These are phyloP conservation scores for Resseliella maxima DNA, from an alignment of 2,888 invertebrate species.

Conservation along the genomic window DNA sequence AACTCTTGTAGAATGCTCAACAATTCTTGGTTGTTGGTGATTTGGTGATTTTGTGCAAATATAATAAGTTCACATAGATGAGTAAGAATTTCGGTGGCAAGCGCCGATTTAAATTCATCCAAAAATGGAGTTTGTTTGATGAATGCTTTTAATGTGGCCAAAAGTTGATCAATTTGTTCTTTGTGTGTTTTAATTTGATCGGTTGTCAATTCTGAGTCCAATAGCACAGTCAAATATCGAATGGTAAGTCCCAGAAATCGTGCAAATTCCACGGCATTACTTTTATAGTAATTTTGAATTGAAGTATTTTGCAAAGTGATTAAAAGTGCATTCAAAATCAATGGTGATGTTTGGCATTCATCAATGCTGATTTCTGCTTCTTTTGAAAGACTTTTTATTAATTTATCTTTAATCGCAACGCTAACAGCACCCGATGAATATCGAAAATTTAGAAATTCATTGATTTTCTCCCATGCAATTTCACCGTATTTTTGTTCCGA, in stretches of 20 bases:
- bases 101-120: conserved; percentile 13
- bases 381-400: conserved; percentile 2
- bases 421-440: conserved; percentile 60
- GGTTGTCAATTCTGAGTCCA: neutral
- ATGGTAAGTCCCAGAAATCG: conserved; percentile 35
- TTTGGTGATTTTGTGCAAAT: neutral
- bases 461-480: conserved; percentile 59
- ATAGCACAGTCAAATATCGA: neutral
- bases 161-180: neutral
- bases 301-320: conserved; percentile 36
- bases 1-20: conserved; percentile 53
- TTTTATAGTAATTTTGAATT: conserved; percentile 57
- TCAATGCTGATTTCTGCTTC: neutral
- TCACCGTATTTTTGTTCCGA: conserved; percentile 56
- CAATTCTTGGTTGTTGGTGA: neutral
- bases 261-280: conserved; percentile 53
- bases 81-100: neutral
- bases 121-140: conserved; percentile 57
- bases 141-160: neutral
- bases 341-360: neutral
- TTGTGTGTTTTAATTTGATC: neutral
- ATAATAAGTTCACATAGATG: conserved; percentile 23
- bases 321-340: conserved; percentile 26
- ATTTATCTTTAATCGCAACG: conserved; percentile 28
- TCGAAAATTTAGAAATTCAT: conserved; percentile 61